These are phyloP conservation scores for Hydrotaea diabolus DNA, from an alignment of 2,888 invertebrate genomes.

Conservation along the genomic window DNA sequence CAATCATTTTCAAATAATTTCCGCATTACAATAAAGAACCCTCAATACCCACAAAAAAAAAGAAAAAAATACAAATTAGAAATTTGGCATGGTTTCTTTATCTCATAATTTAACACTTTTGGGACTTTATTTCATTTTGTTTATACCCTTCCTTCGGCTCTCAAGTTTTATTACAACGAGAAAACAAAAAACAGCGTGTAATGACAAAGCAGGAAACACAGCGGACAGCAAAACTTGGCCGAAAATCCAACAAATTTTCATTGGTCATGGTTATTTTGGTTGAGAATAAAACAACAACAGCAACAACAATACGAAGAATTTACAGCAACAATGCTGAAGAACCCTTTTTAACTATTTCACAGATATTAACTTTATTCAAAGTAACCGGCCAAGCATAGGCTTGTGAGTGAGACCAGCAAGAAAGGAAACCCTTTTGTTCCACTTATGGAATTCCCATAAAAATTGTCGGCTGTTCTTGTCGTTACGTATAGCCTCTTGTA, in stretches of 20 bases:
- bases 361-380: conserved; percentile 60
- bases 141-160: neutral
- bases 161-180: neutral
- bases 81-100: conserved; percentile 25
- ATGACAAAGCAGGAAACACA: neutral
- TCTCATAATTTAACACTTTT: conserved; percentile 30
- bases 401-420: neutral
- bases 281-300: conserved; percentile 3
- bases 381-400: conserved; percentile 42
- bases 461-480: neutral
- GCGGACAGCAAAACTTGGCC: neutral
- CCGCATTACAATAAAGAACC: neutral
- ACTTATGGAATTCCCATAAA: conserved; percentile 54
- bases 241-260: conserved; percentile 40
- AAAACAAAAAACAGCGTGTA: neutral
- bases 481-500: conserved; percentile 28
- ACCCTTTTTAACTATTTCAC: conserved; percentile 55
- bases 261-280: conserved; percentile 56
- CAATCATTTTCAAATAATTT: conserved; percentile 3
- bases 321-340: no score
- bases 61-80: conserved; percentile 36
- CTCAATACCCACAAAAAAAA: no score
- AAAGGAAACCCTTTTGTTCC: conserved; percentile 15
- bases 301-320: no score
- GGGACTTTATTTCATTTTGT: conserved; percentile 12